Base-by-base conservation (phyloP, 2,888 invertebrate genomes). In the Hemicrepidius hirtus region DNA sequence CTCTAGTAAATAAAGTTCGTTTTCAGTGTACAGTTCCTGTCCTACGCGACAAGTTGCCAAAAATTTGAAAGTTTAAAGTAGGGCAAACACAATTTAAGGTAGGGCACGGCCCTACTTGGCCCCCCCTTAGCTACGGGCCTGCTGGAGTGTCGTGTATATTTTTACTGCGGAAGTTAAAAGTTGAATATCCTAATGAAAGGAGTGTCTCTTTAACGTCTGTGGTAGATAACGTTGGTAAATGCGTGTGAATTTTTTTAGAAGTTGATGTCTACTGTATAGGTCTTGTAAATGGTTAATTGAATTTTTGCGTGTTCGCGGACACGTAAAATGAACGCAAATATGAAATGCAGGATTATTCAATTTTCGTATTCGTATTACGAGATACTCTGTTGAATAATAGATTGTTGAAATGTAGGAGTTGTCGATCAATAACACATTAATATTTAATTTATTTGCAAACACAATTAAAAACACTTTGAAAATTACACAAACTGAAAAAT, bases 271-370 rank as follows among this genome's bases (percentile, higher is more conserved):
- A 53, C 13, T 21, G 16, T 32, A 32, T 13, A 1, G 13, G 21
- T 12, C 13, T 53, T 28, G 53, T 21, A 32, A 53, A 53, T 24
- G 13, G 50, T 28, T 53, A 53, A 53, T 53, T 53, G 53, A 28
- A 53, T 21, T 6, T 24, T 53, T 32, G 53, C 53, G 53, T 53
- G 53, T 53, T 28, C 13, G 28, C 21, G n/a, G 28, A 7, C 28
- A 28, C 53, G 28, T 28, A 53, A 28, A 53, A 13, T 1, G 28
- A 28, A 53, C 10, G 28, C 13, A 28, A 53, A 53, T 28, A 28
- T 28, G 28, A 32, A 53, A n/a, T 53, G n/a, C 6, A 0, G 9
- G 28, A 53, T 53, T 53, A 53, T 28, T 53, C 28, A 32, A 18
- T 13, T 53, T 50, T 53, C 32, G 10, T 46, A 6, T 1, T 7